phyloP scores from a whole-genome alignment of 2,113 vertebrate species.

The Geothlypis trichas region DNA sequence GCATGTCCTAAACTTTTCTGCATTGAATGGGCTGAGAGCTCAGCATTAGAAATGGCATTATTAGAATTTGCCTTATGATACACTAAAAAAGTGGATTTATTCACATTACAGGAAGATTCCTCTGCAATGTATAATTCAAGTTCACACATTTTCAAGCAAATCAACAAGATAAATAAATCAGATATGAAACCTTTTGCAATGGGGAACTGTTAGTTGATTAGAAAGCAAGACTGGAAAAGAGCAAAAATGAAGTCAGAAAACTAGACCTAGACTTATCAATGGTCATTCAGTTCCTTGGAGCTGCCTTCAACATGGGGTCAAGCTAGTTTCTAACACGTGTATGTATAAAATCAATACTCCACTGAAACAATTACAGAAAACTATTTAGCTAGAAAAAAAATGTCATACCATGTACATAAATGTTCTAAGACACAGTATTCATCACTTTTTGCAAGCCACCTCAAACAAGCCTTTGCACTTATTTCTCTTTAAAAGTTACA shows the following conservation, averaged over 20 bases:
- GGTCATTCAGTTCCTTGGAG: neutral
- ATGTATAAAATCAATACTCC: neutral
- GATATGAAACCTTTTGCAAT: neutral
- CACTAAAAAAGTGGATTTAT: neutral
- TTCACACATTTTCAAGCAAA: neutral
- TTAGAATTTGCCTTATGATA: neutral
- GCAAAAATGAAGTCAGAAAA: neutral
- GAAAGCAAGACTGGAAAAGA: neutral
- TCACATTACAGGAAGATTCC: neutral
- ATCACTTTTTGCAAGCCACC: neutral
- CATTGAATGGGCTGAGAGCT: neutral
- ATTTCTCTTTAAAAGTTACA: neutral
- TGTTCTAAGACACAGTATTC: neutral
- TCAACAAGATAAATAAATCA: neutral
- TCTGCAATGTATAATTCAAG: neutral
- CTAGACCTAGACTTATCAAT: neutral
- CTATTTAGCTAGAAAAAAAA: neutral
- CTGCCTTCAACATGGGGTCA: neutral
- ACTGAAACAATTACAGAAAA: neutral
- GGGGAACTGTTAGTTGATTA: neutral
- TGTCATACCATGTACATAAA: neutral
- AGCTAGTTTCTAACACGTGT: neutral
- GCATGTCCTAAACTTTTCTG: neutral
- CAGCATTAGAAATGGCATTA: neutral
- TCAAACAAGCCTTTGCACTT: neutral